A percentile compares a stretch with the other conserved stretches of the same genome.
Conservation (phyloP, 2,797 vertebrate genomes). For the Schizopygopsis pylzovi region DNA sequence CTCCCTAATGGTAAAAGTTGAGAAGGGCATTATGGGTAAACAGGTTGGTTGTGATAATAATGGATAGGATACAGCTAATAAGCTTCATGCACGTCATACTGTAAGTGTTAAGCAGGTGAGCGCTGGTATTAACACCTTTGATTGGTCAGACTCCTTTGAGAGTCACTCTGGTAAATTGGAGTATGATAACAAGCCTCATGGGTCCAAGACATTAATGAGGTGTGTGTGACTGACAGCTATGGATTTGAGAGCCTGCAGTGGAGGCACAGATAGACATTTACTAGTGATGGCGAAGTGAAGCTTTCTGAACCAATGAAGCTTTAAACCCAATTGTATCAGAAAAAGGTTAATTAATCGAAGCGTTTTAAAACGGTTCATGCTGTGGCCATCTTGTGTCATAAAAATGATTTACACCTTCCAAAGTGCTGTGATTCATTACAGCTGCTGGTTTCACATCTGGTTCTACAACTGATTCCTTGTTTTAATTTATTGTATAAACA, state of each 20-base stretch:
- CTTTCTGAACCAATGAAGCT: no score
- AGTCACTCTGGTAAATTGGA: conserved; percentile 20
- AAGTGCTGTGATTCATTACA: no score
- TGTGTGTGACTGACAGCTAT: background rate
- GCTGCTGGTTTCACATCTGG: no score
- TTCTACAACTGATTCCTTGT: no score
- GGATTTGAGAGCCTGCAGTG: background rate
- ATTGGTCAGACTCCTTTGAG: conserved; percentile 44
- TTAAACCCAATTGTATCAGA: no score
- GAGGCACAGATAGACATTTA: background rate
- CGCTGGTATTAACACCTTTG: conserved; percentile 47
- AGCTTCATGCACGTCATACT: background rate
- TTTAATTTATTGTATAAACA: no score
- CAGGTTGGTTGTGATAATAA: conserved; percentile 21
- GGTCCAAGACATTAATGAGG: conserved; percentile 28
- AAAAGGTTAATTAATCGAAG: no score
- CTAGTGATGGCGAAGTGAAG: no score
- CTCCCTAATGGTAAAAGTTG: background rate
- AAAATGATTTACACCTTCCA: no score
- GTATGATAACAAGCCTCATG: conserved; percentile 43
- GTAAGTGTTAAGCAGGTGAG: conserved; percentile 23
- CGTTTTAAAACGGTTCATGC: no score
- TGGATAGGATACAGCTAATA: background rate
- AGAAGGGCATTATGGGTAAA: conserved; percentile 19
- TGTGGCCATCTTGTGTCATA: no score